Conservation (phyloP, 2,113 vertebrate species). For the Phaethornis superciliosus region DNA sequence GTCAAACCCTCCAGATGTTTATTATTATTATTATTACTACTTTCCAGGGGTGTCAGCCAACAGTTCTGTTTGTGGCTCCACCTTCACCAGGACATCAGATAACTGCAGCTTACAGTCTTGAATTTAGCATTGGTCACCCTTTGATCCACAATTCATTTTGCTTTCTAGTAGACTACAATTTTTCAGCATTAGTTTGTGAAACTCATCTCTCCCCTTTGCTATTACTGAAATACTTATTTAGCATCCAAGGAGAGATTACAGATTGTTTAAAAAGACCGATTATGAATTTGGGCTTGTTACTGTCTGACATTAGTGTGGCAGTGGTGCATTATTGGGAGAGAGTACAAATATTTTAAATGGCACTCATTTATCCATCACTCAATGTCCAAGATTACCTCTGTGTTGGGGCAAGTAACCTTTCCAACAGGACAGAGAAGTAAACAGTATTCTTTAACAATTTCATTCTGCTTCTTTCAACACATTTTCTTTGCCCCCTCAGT, state of each 20-base stretch:
- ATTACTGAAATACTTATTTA: neutral
- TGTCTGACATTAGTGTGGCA: neutral
- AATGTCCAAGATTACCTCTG: neutral
- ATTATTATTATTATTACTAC: slow-evolving; percentile 7
- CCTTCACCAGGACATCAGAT: slow-evolving; percentile 12
- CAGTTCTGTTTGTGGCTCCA: neutral
- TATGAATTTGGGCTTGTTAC: neutral
- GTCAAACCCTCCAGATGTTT: slow-evolving; percentile 59
- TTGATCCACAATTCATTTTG: neutral
- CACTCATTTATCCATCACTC: neutral
- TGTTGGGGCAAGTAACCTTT: neutral
- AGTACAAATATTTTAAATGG: neutral
- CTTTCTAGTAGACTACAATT: neutral
- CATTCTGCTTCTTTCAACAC: neutral
- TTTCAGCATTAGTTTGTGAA: neutral
- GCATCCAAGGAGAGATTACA: neutral
- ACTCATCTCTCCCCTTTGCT: neutral
- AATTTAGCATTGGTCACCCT: neutral
- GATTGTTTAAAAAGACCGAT: neutral
- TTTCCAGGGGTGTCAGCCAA: slow-evolving; percentile 51
- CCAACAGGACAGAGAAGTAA: neutral
- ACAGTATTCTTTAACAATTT: neutral
- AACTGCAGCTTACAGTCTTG: neutral
- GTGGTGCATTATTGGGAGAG: neutral
- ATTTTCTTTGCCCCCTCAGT: neutral